These are phyloP conservation scores for Xenus cinereus DNA, from an alignment of 2,113 vertebrate species.

Conservation along the genomic window DNA sequence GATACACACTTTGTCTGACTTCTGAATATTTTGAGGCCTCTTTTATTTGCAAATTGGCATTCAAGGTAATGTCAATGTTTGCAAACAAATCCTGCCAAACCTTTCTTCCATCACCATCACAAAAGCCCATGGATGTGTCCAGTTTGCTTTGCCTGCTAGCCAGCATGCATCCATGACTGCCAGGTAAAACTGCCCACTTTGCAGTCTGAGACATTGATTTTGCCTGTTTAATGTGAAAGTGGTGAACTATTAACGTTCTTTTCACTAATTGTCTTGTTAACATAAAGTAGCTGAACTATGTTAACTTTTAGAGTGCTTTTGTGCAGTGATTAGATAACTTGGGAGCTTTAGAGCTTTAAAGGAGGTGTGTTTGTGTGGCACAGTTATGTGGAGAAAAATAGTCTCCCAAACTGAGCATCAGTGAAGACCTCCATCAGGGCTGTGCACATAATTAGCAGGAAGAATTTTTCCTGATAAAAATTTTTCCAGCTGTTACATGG, in stretches of 20 bases:
- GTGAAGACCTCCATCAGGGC: not conserved
- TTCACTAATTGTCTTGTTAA: not conserved
- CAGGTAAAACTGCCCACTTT: not conserved
- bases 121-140: not conserved
- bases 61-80: not conserved
- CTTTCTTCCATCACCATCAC: not conserved
- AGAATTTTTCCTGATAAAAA: not conserved
- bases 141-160: not conserved
- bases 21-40: not conserved
- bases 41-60: not conserved
- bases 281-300: not conserved
- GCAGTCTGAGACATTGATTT: not conserved
- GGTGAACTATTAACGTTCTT: not conserved
- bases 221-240: not conserved
- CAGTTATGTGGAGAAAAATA: not conserved
- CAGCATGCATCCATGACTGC: not conserved
- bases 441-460: not conserved
- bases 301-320: not conserved
- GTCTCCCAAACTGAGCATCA: not conserved
- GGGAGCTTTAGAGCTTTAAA: not conserved
- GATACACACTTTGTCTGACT: not conserved
- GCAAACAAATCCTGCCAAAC: not conserved
- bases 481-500: not conserved
- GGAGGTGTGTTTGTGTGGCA: not conserved
- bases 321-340: not conserved